Evolutionary conservation across 2,113 vertebrate genomes (phyloP).

Genomic region (Ovis aries): DNA sequence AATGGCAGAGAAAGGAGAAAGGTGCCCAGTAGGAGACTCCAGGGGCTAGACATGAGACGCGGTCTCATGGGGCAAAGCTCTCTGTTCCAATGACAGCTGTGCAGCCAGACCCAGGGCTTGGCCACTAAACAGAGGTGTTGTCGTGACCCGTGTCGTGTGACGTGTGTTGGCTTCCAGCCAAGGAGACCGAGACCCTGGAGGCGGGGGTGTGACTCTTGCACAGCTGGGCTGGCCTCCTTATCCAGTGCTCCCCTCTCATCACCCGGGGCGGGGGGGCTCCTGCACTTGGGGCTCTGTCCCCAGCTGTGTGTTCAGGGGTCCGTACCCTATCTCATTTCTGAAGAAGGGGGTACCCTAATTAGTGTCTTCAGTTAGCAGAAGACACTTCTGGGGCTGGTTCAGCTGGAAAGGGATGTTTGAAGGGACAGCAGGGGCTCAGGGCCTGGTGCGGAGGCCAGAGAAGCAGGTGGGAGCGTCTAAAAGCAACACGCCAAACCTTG

Average conservation of each 20-base stretch:
- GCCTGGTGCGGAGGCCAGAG: neutral
- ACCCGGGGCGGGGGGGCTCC: neutral
- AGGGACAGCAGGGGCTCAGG: neutral
- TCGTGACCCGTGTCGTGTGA: neutral
- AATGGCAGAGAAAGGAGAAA: neutral
- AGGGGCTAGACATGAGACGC: accelerated
- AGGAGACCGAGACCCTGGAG: neutral
- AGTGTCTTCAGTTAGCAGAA: neutral
- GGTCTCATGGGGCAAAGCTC: neutral
- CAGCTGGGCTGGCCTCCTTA: neutral
- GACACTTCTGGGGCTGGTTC: neutral
- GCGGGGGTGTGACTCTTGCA: neutral
- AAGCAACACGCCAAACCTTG: neutral
- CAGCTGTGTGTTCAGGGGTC: neutral
- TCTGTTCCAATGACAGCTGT: neutral
- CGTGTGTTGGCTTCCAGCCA: accelerated
- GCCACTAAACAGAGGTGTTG: neutral
- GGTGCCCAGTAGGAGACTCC: neutral
- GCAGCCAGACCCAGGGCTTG: neutral
- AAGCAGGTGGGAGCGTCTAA: neutral
- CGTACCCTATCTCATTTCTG: accelerated
- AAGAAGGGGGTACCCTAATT: accelerated
- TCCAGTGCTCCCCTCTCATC: neutral
- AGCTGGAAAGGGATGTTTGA: neutral
- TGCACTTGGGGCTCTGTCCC: neutral